Conservation (phyloP, 2,888 invertebrate species). For the Drosophila yooni region DNA sequence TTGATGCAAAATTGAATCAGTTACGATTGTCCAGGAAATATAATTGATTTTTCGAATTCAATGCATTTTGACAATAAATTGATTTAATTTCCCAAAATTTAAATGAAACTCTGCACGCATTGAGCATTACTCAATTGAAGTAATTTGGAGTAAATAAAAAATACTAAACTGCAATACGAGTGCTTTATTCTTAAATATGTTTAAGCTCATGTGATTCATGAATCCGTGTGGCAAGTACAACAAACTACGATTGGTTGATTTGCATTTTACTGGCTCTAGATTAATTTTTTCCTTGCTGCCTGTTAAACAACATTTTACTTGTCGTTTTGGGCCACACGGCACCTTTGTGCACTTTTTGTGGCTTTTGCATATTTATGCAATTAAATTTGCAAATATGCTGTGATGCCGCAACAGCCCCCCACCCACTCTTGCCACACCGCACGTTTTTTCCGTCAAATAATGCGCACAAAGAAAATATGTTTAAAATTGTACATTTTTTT, state of each 20-base stretch:
- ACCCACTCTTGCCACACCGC: background rate
- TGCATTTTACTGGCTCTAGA: constrained; percentile 19
- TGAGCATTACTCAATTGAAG: background rate
- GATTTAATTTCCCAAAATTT: constrained; percentile 11
- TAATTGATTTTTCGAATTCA: constrained; percentile 25
- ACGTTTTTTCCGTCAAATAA: constrained; percentile 8
- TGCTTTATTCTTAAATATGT: constrained; percentile 16
- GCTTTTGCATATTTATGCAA: constrained; percentile 80
- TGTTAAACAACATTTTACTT: constrained; percentile 25
- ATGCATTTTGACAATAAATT: constrained; percentile 3
- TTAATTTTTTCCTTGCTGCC: constrained; percentile 37
- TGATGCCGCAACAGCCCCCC: constrained; percentile 7
- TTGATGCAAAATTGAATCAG: constrained; percentile 48
- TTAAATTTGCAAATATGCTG: constrained; percentile 84
- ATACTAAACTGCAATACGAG: background rate
- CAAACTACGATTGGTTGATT: constrained; percentile 18
- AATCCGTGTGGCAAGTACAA: background rate
- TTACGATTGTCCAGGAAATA: constrained; percentile 24
- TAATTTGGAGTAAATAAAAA: background rate
- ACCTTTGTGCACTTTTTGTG: constrained; percentile 38
- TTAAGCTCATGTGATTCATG: constrained; percentile 7
- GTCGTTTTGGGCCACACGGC: constrained; percentile 19
- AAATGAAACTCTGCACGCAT: background rate
- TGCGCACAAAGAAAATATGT: constrained; percentile 25
- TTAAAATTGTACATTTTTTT: constrained; percentile 22